Base-by-base conservation (phyloP, 2,888 invertebrate genomes). In the Cyclophora albipunctata region DNA sequence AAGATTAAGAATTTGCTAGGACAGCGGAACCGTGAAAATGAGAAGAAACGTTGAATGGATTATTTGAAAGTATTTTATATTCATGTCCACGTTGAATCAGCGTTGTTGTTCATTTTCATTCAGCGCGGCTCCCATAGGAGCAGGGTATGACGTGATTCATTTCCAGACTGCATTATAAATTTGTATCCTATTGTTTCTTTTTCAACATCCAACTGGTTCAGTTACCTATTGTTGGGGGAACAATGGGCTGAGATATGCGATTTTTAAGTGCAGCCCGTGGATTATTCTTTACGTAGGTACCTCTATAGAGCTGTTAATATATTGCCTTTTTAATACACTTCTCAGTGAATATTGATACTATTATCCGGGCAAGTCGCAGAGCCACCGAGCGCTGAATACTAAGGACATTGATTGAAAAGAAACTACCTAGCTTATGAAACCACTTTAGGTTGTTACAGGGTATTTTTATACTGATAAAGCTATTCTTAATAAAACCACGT, bases 91-190 rank as follows among this genome's bases (percentile, higher is more conserved):
- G 59, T 51, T 56, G 62, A 62, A 59, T 51, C 60, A 54, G 60
- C 45, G 52, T 44, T 48, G 79, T 81, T 84, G 83, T 82, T 83
- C 78, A 80, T 81, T 84, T 79, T 76, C 76, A 81, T 84, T 79
- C 79, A 76, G 73, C 65, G 60, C 69, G 68, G 66, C 60, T 72
- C 78, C 75, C 77, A 62, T 62, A 73, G 81, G 79, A 74, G 71
- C 66, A 66, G 61, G 71, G 66, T 71, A 71, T 79, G 79, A 79
- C 80, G 83, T 82, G 81, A 85, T 84, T 84, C 80, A 82, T 81
- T 82, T 75, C 75, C 78, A 76, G 78, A 79, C 80, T 82, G 81
- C 79, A 84, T 84, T 84, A 84, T 82, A 84, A 82, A 85, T 84
- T 84, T 84, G 83, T 82, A 76, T 75, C 65, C 77, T 72, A 78